Percentiles rank a stretch among this genome's conserved stretches.
Evolutionary conservation across 37 sponge, comb jelly and placozoan species (phyloP).

Genomic region (Axinella damicornis): DNA sequence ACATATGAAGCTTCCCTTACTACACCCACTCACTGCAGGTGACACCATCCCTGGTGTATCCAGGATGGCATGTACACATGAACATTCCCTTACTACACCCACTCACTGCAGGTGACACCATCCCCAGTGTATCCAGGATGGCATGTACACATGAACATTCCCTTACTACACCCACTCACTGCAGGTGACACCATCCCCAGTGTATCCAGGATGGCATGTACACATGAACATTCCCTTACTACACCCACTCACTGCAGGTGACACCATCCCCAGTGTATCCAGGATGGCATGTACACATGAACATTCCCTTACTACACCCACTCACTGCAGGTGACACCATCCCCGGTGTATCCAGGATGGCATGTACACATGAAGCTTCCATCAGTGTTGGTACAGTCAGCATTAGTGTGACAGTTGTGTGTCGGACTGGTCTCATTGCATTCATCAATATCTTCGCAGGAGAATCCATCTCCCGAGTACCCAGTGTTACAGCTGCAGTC

Average conservation of each 20-base stretch:
- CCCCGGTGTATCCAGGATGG: slow-evolving; percentile 27
- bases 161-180: neutral
- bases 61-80: slow-evolving; percentile 34
- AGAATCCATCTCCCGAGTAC: slow-evolving; percentile 14
- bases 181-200: slow-evolving; percentile 37
- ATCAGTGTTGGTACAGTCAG: slow-evolving; percentile 14
- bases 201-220: slow-evolving; percentile 33
- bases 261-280: no score
- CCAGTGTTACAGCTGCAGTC: slow-evolving; percentile 61
- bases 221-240: slow-evolving; percentile 34
- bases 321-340: slow-evolving; percentile 19
- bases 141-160: slow-evolving; percentile 28
- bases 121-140: slow-evolving; percentile 20
- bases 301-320: no score
- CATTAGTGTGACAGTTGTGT: slow-evolving; percentile 7
- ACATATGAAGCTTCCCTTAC: slow-evolving; percentile 48
- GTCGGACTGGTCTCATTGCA: neutral
- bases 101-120: no score
- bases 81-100: neutral
- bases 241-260: neutral
- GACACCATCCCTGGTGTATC: neutral
- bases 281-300: no score
- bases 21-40: slow-evolving; percentile 49
- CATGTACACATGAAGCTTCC: slow-evolving; percentile 43
- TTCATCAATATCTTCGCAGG: slow-evolving; percentile 41